phyloP scores from a whole-genome alignment of 2,113 vertebrate species.

The Columba janthina region DNA sequence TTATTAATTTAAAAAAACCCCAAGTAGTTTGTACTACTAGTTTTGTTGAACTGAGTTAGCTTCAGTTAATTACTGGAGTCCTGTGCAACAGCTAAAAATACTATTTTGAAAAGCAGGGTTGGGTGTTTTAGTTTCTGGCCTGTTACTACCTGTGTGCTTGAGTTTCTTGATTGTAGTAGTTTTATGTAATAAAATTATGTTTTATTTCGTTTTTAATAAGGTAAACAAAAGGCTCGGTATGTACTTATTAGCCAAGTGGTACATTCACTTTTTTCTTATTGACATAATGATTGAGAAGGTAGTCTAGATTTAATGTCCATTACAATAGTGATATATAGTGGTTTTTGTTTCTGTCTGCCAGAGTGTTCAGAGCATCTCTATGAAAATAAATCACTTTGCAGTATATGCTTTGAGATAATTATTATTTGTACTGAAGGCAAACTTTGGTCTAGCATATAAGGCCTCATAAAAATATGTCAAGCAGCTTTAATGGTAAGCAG shows the following conservation, averaged over 20 bases:
- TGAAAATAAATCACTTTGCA: not conserved
- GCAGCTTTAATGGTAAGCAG: not conserved
- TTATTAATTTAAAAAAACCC: not conserved
- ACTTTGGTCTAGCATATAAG: not conserved
- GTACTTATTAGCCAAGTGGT: not conserved
- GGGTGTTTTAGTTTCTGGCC: not conserved
- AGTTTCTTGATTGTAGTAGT: not conserved
- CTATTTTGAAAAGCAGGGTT: not conserved
- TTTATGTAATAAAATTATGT: not conserved
- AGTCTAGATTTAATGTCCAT: not conserved
- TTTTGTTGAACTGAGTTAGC: not conserved
- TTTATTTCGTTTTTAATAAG: not conserved
- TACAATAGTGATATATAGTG: not conserved
- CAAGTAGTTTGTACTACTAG: not conserved
- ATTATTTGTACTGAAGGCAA: not conserved
- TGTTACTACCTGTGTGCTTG: not conserved
- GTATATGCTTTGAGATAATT: not conserved
- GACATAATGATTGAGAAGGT: not conserved
- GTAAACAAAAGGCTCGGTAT: not conserved
- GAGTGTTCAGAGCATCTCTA: not conserved
- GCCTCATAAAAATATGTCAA: not conserved
- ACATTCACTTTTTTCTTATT: not conserved
- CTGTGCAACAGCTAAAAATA: not conserved
- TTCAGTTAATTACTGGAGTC: not conserved
- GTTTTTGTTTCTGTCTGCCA: not conserved